Evolutionary conservation across 2,888 invertebrate genomes (phyloP).

Genomic region (Trichogramma evanescens): DNA sequence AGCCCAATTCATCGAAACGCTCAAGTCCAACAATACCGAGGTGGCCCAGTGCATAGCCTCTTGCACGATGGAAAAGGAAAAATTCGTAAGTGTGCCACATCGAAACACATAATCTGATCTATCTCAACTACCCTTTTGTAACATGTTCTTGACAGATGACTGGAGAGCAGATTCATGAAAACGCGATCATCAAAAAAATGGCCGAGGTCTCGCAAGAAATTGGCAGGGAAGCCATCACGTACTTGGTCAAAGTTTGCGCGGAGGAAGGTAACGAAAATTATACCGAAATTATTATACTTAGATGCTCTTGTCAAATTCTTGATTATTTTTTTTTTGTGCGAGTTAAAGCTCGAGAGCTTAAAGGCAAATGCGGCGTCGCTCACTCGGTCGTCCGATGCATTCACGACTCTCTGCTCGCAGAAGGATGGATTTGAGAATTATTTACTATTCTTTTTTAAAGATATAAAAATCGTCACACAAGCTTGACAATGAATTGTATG

Average conservation of each 20-base stretch:
- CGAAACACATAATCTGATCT: too few relatives aligned
- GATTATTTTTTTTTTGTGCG: too few relatives aligned
- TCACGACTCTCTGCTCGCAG: conserved; percentile 15
- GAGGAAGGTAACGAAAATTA: conserved; percentile 6
- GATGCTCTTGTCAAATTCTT: too few relatives aligned
- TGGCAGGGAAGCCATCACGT: conserved; percentile 12
- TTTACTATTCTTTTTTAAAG: not conserved
- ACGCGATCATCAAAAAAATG: conserved; percentile 20
- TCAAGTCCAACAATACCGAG: conserved; percentile 9
- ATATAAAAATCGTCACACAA: not conserved
- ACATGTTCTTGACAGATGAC: conserved; percentile 11
- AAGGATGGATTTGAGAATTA: conserved; percentile 17
- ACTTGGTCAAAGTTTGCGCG: conserved; percentile 12
- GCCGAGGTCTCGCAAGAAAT: conserved; percentile 18
- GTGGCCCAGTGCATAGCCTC: conserved; percentile 18
- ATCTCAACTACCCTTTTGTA: too few relatives aligned
- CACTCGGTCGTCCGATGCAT: conserved; percentile 18
- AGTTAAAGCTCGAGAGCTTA: conserved; percentile 2
- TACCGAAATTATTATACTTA: too few relatives aligned
- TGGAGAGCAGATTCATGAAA: conserved; percentile 5
- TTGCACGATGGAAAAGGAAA: conserved; percentile 20
- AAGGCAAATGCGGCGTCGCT: conserved; percentile 15
- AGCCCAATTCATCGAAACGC: conserved; percentile 15
- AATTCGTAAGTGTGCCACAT: conserved; percentile 13
- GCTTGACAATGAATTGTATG: not conserved